Evolutionary conservation across 2,113 vertebrate genomes (phyloP).

Genomic region (Elaphurus davidianus): DNA sequence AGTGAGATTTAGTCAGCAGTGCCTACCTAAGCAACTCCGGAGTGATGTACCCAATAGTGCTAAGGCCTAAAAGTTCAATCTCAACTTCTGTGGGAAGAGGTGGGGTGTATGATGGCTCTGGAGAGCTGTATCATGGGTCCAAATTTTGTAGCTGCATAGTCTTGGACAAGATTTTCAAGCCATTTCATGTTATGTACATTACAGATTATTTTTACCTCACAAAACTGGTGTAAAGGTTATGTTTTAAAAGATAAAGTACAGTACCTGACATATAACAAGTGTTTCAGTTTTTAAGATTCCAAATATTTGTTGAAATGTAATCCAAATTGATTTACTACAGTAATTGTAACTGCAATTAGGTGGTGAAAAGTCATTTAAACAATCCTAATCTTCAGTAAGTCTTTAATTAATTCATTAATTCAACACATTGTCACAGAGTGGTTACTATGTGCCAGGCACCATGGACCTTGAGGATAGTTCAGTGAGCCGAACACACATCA

Average conservation of each 20-base stretch:
- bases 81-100: not conserved
- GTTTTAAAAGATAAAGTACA: not conserved
- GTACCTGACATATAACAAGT: not conserved
- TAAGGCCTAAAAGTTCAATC: not conserved
- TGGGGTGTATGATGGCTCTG: not conserved
- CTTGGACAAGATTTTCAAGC: not conserved
- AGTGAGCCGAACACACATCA: not conserved
- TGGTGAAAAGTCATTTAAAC: not conserved
- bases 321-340: not conserved
- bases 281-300: not conserved
- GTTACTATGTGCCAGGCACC: not conserved
- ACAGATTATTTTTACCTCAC: not conserved
- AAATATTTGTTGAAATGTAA: not conserved
- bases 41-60: not conserved
- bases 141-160: not conserved
- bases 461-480: not conserved
- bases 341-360: not conserved
- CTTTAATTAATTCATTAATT: not conserved
- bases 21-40: not conserved
- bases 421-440: not conserved
- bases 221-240: not conserved
- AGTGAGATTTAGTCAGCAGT: not conserved
- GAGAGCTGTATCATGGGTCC: not conserved
- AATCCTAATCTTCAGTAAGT: not conserved
- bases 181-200: not conserved